Evolutionary conservation across 1,140 invertebrate genomes (phyloP).

Genomic region (Phymorhynchus buccinoides): DNA sequence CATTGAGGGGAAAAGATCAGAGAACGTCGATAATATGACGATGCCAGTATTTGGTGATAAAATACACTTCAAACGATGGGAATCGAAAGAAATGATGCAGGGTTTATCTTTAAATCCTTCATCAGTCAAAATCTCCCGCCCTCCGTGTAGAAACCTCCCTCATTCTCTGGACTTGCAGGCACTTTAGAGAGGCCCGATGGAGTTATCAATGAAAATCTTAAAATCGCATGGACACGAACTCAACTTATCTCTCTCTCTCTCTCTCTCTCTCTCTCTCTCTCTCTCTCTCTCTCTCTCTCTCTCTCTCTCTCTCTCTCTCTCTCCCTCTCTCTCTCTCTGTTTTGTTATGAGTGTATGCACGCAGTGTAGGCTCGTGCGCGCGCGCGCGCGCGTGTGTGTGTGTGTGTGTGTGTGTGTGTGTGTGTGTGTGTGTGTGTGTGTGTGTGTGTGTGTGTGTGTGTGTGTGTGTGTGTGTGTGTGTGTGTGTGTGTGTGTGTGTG

Average conservation of each 20-base stretch:
- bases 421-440: not conserved
- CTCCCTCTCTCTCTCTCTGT: slow-evolving; percentile 10
- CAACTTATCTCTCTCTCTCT: not conserved
- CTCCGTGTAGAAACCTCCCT: not conserved
- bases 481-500: no score
- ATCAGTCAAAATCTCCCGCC: no score
- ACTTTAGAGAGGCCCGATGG: no score
- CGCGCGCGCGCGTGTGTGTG: not conserved
- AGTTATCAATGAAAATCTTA: no score
- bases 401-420: slow-evolving; percentile 1
- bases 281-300: slow-evolving; percentile 18
- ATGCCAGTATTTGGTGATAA: no score
- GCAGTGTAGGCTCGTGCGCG: not conserved
- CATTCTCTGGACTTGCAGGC: no score
- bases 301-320: slow-evolving; percentile 23
- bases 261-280: slow-evolving; percentile 11
- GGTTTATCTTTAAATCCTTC: not conserved
- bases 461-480: not conserved
- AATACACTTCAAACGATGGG: no score
- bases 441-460: not conserved
- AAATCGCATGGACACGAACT: not conserved
- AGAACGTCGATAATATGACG: no score
- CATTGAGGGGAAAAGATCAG: no score
- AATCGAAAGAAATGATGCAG: not conserved
- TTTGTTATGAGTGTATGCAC: not conserved